These are phyloP conservation scores for Sepioteuthis lessoniana DNA, from an alignment of 2,888 invertebrate genomes.

Conservation along the genomic window DNA sequence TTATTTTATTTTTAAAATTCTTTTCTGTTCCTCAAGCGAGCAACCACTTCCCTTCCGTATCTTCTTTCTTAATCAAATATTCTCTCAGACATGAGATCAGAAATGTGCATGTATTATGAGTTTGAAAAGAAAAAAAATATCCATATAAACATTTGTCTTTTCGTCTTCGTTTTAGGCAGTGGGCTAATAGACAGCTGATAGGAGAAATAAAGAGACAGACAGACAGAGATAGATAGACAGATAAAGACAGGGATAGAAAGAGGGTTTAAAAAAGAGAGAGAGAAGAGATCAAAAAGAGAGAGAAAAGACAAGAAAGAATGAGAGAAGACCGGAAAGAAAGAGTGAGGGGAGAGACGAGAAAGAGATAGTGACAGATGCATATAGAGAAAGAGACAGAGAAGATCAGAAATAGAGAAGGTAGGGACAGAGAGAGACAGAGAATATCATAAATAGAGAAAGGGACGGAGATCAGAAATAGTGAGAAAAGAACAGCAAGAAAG, in stretches of 20 bases:
- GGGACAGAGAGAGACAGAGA: no score
- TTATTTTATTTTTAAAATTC: background rate
- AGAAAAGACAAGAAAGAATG: no score
- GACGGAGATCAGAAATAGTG: no score
- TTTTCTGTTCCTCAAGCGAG: background rate
- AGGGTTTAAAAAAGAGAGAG: no score
- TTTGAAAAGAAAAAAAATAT: background rate
- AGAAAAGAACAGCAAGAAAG: no score
- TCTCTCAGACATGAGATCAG: background rate
- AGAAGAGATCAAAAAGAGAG: no score
- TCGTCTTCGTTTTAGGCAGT: background rate
- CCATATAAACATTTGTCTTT: background rate
- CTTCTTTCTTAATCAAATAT: slow-evolving; percentile 33
- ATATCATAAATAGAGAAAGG: no score
- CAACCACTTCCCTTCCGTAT: background rate
- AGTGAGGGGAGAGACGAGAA: background rate
- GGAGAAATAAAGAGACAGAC: no score
- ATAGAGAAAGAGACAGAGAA: background rate
- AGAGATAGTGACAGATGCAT: background rate
- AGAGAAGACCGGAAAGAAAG: background rate
- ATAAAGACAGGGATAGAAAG: no score
- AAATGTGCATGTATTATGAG: background rate
- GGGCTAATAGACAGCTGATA: no score
- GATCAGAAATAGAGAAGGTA: no score
- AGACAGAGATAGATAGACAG: no score